Evolutionary conservation across 2,113 vertebrate genomes (phyloP), one percentile per base, ranked within the genome.

Genomic region (Hyaena hyaena): DNA sequence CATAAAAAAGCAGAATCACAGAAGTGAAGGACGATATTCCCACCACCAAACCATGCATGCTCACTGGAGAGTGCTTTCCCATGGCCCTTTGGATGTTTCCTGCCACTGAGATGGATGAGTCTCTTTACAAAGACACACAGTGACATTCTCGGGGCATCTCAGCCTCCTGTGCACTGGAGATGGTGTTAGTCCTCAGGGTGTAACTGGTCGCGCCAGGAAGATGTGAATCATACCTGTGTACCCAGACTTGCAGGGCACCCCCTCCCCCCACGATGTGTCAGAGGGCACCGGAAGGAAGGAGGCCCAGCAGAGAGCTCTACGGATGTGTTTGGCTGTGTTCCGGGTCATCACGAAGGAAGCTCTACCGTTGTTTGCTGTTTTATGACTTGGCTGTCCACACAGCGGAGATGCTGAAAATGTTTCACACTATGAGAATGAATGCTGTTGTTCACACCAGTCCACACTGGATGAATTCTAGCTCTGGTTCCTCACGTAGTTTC

Each of bases 361-460:
- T 43, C 12, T 8, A 0, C 5, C 24, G 35, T 26, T 33, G 28
- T 43, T 48, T 80, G 48, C 7, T 17, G 53, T 35, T 85, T 28
- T 43, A 28, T 39, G 21, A 11, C 23, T 35, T 66, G 5, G 5
- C 55, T 73, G 45, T 76, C 55, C 24, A 55, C 16, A 2, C 2
- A 68, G 35, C 17, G 26, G 23, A 58, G 76, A 12, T 4, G 68
- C 33, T 55, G 24, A 48, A 8, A 33, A 43, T 7, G 19, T 10
- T 55, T 43, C 39, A 4, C 28, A 33, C 0, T 2, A 7, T 7
- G 26, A 45, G n/a, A 1, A 17, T 8, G 19, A 33, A 21, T 0
- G 0, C 24, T 23, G 5, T 4, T 7, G 0, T 4, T 14, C 45
- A 17, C 10, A 5, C 0, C 0, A 1, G 11, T 4, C 4, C 24